Conservation (phyloP, 1,140 invertebrate genomes). For the Platyscapa corneri region DNA sequence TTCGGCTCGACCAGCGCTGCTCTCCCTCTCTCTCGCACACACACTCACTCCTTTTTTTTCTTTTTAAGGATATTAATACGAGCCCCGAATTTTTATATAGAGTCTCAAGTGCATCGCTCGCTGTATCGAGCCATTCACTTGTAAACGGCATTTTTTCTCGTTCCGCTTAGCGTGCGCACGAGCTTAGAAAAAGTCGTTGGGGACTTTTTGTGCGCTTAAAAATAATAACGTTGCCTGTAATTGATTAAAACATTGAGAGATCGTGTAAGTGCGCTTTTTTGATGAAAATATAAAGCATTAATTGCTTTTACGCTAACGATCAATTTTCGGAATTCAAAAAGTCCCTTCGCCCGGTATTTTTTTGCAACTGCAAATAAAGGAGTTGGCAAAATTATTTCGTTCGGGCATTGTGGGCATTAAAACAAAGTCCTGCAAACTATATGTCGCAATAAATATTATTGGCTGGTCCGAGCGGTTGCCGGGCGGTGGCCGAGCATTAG, state of each 20-base stretch:
- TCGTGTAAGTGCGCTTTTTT: not conserved
- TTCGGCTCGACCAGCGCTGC: conserved; percentile 28
- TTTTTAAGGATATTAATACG: conserved; percentile 25
- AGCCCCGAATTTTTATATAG: conserved; percentile 36
- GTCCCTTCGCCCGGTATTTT: too few species aligned
- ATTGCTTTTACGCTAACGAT: not conserved
- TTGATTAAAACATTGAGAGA: not conserved
- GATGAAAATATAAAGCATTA: not conserved
- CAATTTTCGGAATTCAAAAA: not conserved
- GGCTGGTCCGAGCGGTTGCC: too few species aligned
- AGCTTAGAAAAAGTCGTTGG: conserved; percentile 27
- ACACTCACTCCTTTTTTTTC: not conserved
- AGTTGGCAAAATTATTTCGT: not conserved
- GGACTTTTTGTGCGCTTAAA: not conserved
- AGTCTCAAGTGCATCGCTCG: conserved; percentile 38
- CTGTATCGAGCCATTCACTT: conserved; percentile 27
- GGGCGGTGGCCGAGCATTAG: too few species aligned
- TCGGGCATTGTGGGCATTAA: not conserved
- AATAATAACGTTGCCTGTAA: conserved; percentile 13
- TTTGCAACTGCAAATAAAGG: not conserved
- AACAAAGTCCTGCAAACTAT: too few species aligned
- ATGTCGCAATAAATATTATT: too few species aligned
- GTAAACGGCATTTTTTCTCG: not conserved
- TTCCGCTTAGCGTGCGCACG: not conserved
- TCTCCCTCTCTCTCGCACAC: conserved; percentile 32